phyloP scores from a whole-genome alignment of 2,113 vertebrate species.

The Xenus cinereus region DNA sequence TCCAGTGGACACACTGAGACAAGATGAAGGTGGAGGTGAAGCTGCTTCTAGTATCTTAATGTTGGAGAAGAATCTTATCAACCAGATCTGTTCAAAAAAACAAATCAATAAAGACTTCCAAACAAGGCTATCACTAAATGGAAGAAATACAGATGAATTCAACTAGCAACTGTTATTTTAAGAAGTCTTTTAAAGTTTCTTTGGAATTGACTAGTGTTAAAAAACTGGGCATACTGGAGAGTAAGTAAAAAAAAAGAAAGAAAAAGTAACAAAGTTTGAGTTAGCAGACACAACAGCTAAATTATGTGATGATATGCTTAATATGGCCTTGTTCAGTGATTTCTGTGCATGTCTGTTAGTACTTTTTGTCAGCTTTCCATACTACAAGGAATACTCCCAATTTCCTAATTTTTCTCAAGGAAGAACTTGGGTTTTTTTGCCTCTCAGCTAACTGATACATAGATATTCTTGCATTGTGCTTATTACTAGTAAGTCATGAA shows the following conservation, averaged over 20 bases:
- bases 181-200: not conserved
- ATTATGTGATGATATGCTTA: not conserved
- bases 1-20: not conserved
- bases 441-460: not conserved
- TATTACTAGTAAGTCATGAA: not conserved
- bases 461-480: not conserved
- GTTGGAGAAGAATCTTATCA: not conserved
- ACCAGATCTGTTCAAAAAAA: not conserved
- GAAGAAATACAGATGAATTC: not conserved
- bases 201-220: not conserved
- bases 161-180: not conserved
- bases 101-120: not conserved
- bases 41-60: not conserved
- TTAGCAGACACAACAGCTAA: not conserved
- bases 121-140: not conserved
- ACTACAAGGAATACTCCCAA: not conserved
- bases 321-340: not conserved
- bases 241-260: not conserved
- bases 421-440: not conserved
- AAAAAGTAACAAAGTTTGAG: not conserved
- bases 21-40: not conserved
- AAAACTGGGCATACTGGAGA: not conserved
- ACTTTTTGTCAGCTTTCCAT: not conserved
- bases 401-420: not conserved
- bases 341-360: not conserved